These are phyloP conservation scores for Nematolebias whitei DNA, from an alignment of 2,113 vertebrate species.

Conservation along the genomic window DNA sequence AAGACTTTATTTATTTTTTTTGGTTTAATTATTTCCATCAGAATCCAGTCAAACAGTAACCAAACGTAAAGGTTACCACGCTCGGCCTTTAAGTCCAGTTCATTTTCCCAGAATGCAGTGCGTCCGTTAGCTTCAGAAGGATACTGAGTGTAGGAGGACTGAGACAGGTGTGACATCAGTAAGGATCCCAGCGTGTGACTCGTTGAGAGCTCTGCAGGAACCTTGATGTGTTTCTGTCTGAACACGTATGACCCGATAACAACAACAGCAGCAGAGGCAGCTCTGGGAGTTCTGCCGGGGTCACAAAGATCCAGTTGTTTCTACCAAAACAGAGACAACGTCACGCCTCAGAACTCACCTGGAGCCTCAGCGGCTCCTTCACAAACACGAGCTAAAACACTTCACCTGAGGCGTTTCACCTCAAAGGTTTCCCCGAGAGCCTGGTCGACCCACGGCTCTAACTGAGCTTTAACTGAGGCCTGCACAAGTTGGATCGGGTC, in stretches of 20 bases:
- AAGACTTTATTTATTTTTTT: no score
- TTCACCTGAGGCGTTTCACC: no score
- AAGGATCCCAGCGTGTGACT: not conserved
- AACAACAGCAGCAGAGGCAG: not conserved
- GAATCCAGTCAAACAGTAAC: not conserved
- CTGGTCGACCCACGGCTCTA: no score
- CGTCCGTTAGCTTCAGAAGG: not conserved
- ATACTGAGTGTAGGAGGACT: not conserved
- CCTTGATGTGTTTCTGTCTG: not conserved
- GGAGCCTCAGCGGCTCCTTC: no score
- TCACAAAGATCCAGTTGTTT: no score
- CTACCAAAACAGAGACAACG: no score
- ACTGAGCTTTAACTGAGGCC: no score
- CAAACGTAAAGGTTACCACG: not conserved
- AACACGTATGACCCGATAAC: not conserved
- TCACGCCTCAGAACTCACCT: no score
- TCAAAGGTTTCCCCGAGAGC: no score
- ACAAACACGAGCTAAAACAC: no score
- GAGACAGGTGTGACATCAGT: not conserved
- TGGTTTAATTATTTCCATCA: no score
- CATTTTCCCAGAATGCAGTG: not conserved
- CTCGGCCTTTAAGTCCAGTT: no score
- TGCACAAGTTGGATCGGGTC: not conserved
- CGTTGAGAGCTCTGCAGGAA: not conserved
- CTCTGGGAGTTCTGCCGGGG: not conserved